phyloP scores from a whole-genome alignment of 2,888 invertebrate species.

The Catocala nupta region DNA sequence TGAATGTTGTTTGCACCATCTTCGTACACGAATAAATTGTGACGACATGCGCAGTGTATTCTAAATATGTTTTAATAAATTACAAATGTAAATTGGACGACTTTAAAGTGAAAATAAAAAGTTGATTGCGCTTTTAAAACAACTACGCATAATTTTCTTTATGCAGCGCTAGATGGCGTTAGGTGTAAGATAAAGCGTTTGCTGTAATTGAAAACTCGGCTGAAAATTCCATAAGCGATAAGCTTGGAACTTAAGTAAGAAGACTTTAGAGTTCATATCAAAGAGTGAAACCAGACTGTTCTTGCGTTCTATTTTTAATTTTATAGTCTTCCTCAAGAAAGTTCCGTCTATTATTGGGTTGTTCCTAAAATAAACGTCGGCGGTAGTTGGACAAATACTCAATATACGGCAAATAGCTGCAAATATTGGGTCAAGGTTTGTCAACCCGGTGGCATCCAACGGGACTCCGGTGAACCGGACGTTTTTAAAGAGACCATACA shows the following conservation, averaged over 20 bases:
- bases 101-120: slow-evolving; percentile 1
- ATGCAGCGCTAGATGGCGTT: slow-evolving; percentile 51
- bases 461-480: slow-evolving; percentile 43
- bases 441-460: slow-evolving; percentile 59
- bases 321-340: background rate
- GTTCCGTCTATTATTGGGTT: slow-evolving; percentile 5
- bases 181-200: slow-evolving; percentile 18
- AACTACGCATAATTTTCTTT: slow-evolving; percentile 13
- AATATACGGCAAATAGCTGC: slow-evolving; percentile 61
- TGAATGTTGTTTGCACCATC: slow-evolving; percentile 54
- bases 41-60: slow-evolving; percentile 4
- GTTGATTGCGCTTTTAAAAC: background rate
- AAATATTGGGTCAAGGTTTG: slow-evolving; percentile 71
- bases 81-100: background rate
- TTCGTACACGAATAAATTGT: slow-evolving; percentile 39
- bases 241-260: slow-evolving; percentile 1
- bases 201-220: slow-evolving; percentile 6
- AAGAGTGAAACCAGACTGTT: background rate
- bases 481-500: slow-evolving; percentile 14
- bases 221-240: slow-evolving; percentile 14
- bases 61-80: slow-evolving; percentile 12
- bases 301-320: background rate
- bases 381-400: slow-evolving; percentile 50
- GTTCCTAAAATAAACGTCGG: slow-evolving; percentile 33
- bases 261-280: background rate